phyloP scores from a whole-genome alignment of 2,888 invertebrate genomes.

The Eupithecia insigniata region DNA sequence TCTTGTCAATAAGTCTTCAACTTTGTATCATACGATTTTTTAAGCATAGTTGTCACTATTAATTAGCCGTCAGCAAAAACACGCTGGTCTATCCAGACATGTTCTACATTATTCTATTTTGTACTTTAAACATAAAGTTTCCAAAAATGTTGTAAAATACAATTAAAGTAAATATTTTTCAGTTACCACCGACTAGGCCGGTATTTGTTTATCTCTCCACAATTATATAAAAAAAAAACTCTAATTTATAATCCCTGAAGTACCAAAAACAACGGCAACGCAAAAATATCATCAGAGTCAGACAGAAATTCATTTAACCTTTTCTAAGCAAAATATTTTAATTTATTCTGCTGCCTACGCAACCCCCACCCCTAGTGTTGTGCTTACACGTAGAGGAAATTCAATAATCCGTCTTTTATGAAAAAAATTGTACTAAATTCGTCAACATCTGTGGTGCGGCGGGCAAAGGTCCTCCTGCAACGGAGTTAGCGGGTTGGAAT shows the following conservation, averaged over 20 bases:
- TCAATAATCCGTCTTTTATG: neutral
- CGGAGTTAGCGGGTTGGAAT: no score
- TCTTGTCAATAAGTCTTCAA: no score
- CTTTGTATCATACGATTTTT: no score
- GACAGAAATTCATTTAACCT: conserved; percentile 20
- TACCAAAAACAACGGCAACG: neutral
- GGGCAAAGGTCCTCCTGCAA: no score
- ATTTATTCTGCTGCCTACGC: conserved; percentile 27
- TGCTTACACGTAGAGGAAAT: neutral
- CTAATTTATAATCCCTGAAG: conserved; percentile 8
- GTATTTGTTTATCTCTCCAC: neutral
- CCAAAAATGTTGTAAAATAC: neutral
- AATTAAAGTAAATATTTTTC: neutral
- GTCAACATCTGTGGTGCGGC: no score
- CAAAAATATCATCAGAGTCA: conserved; percentile 9
- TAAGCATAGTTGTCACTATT: no score
- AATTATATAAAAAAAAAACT: neutral
- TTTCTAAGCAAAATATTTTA: conserved; percentile 30
- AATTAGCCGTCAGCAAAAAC: no score
- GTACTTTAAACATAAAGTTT: neutral
- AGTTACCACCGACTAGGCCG: neutral
- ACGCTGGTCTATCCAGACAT: no score
- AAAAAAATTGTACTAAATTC: neutral
- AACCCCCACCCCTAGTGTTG: conserved; percentile 7
- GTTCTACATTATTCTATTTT: neutral